phyloP scores from a whole-genome alignment of 2,888 invertebrate species.

The Caenorhabditis sp. region DNA sequence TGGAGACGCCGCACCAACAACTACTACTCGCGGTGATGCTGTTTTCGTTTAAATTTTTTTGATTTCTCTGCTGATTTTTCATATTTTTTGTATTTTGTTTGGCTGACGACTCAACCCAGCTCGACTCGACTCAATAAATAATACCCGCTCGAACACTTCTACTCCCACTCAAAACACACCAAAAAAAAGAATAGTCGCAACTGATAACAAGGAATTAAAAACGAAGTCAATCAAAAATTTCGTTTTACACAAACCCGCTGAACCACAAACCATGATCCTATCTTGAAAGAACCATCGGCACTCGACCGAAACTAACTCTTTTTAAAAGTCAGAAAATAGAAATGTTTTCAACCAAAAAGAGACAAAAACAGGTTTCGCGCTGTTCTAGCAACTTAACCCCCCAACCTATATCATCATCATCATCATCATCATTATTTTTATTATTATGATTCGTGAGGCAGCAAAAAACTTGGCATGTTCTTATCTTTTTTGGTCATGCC shows the following conservation, averaged over 20 bases:
- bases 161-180: too few species aligned
- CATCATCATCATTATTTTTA: too few species aligned
- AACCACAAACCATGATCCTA: background rate
- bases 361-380: too few species aligned
- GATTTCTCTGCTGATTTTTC: background rate
- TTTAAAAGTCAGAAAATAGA: too few species aligned
- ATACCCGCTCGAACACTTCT: slow-evolving; percentile 24
- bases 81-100: slow-evolving; percentile 34
- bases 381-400: too few species aligned
- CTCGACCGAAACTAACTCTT: background rate
- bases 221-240: background rate
- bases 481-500: too few species aligned
- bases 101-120: slow-evolving; percentile 48
- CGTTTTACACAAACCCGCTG: too few species aligned
- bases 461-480: too few species aligned
- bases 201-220: background rate
- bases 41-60: slow-evolving; percentile 7
- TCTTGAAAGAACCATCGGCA: background rate
- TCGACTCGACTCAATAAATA: slow-evolving; percentile 42
- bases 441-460: too few species aligned
- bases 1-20: background rate
- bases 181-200: too few species aligned
- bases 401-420: too few species aligned
- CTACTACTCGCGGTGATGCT: slow-evolving; percentile 27
- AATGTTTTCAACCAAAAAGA: too few species aligned